Evolutionary conservation across 2,113 vertebrate species (phyloP).

Genomic region (Rhegmatorhina hoffmannsi): DNA sequence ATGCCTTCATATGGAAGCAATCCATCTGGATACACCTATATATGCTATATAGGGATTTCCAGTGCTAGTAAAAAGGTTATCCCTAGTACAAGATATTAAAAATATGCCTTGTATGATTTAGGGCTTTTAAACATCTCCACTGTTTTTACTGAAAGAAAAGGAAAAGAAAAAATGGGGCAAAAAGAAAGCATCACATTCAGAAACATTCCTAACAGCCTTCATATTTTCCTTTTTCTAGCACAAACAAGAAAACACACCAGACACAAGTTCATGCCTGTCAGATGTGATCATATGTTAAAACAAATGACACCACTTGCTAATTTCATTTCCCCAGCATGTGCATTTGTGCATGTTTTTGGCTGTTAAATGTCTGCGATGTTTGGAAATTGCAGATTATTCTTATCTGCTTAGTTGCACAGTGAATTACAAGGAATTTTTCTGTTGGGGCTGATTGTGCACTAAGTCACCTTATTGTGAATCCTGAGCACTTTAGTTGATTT

Average conservation of each 20-base stretch:
- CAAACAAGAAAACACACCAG: background rate
- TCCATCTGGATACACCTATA: slow-evolving; percentile 69
- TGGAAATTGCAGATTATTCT: background rate
- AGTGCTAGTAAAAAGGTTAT: slow-evolving; percentile 69
- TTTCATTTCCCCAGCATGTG: background rate
- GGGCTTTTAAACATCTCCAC: slow-evolving; percentile 44
- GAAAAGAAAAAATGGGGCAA: background rate
- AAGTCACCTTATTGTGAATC: background rate
- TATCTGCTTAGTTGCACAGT: background rate
- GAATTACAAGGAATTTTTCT: background rate
- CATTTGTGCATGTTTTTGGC: background rate
- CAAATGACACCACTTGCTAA: slow-evolving; percentile 20
- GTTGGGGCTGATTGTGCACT: background rate
- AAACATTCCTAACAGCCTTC: background rate
- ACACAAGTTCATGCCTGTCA: background rate
- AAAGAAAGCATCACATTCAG: background rate
- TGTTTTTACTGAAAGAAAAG: slow-evolving; percentile 14
- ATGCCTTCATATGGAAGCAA: slow-evolving; percentile 71
- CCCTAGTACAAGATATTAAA: slow-evolving; percentile 68
- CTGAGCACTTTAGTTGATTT: background rate
- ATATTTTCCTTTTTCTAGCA: slow-evolving; percentile 3
- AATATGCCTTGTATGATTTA: slow-evolving; percentile 59
- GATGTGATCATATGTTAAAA: slow-evolving; percentile 11
- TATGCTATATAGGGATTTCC: slow-evolving; percentile 48
- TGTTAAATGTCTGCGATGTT: background rate